Percentiles rank a stretch among this genome's conserved stretches.
Evolutionary conservation across 2,113 vertebrate species (phyloP).

Genomic region (Xenopus borealis): DNA sequence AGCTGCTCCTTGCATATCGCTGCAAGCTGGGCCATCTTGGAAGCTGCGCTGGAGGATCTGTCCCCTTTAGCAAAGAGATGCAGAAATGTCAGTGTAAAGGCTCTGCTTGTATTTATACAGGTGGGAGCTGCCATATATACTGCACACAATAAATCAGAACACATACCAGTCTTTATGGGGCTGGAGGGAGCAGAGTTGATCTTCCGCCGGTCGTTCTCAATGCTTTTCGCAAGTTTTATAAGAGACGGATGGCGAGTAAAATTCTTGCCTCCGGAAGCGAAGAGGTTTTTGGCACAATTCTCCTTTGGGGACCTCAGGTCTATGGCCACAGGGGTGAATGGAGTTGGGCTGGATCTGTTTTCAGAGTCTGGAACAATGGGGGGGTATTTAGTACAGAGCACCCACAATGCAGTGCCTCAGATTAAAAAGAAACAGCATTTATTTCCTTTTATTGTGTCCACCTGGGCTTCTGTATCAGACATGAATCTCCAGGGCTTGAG

Average conservation of each 20-base stretch:
- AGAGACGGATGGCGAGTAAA: slow-evolving; percentile 92
- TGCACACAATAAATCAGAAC: too few relatives aligned
- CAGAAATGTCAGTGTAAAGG: too few relatives aligned
- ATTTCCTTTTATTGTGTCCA: too few relatives aligned
- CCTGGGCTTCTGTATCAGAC: too few relatives aligned
- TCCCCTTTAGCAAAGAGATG: not conserved
- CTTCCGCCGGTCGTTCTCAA: slow-evolving; percentile 85
- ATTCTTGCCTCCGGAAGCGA: slow-evolving; percentile 72
- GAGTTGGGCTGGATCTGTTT: slow-evolving; percentile 30
- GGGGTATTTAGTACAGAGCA: not conserved
- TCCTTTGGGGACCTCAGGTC: slow-evolving; percentile 65
- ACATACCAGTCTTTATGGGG: slow-evolving; percentile 66
- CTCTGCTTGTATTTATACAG: too few relatives aligned
- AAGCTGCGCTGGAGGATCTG: slow-evolving; percentile 55
- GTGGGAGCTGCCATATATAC: too few relatives aligned
- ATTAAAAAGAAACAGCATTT: too few relatives aligned
- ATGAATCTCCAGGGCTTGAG: too few relatives aligned
- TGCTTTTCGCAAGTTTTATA: slow-evolving; percentile 83
- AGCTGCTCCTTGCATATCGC: slow-evolving; percentile 79
- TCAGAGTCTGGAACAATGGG: slow-evolving; percentile 49
- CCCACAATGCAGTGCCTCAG: too few relatives aligned
- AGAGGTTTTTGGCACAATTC: slow-evolving; percentile 91
- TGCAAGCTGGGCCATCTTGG: slow-evolving; percentile 82
- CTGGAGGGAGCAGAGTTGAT: slow-evolving; percentile 90
- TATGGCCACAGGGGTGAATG: slow-evolving; percentile 50